Conservation (phyloP, 2,113 vertebrate species). For the Geococcyx californianus region DNA sequence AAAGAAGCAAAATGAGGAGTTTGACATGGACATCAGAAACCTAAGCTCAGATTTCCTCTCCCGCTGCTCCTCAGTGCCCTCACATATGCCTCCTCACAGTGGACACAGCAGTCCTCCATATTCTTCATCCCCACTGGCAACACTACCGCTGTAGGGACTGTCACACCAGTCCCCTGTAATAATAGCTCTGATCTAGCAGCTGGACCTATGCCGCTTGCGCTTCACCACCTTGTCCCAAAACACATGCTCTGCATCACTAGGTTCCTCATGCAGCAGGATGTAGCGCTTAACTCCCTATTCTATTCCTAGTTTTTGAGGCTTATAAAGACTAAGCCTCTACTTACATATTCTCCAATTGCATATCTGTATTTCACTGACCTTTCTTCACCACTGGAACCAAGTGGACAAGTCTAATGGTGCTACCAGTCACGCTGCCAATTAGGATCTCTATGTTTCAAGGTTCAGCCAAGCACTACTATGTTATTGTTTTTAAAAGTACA, state of each 20-base stretch:
- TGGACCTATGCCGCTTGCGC: neutral
- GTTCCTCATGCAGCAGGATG: neutral
- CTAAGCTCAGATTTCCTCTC: neutral
- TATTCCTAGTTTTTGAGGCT: neutral
- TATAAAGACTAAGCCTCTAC: neutral
- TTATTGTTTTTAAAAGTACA: neutral
- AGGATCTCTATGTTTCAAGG: neutral
- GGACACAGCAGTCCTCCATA: neutral
- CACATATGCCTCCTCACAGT: fast-evolving
- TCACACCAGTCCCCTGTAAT: neutral
- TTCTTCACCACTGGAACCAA: neutral
- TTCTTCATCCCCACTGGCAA: neutral
- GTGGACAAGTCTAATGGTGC: neutral
- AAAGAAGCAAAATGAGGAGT: neutral
- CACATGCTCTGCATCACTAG: neutral
- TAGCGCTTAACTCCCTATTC: neutral
- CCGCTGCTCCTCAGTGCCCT: neutral
- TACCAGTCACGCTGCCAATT: neutral
- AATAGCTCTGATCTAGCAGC: neutral
- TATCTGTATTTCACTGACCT: neutral
- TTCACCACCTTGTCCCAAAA: neutral
- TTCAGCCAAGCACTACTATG: neutral
- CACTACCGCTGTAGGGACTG: neutral
- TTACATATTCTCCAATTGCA: neutral
- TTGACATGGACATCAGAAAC: neutral